Base-by-base conservation (phyloP, 2,888 invertebrate genomes). In the Eristalis arbustorum region DNA sequence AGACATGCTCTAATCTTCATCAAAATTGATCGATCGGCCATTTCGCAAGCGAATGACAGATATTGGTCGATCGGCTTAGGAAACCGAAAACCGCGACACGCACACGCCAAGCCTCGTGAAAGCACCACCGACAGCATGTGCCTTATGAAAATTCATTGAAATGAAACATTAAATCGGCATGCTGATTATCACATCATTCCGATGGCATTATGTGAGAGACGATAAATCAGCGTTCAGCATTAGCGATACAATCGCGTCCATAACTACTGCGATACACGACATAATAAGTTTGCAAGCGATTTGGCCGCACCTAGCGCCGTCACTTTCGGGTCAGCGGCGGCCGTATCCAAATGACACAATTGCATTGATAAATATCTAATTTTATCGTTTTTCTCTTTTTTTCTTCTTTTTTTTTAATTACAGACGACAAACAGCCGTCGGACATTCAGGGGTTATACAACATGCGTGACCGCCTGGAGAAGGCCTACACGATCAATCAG, bases 401-500 rank as follows among this genome's bases (percentile, higher is more conserved):
- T 56, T 56, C 13, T 64, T 40, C 28, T 11, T 64, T 11, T 67
- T 3, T 23, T 31, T 67, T 61, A 11, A 25, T 88, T 88, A 10
- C 66, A 89, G 90, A 75, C 59, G 57, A 61, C 6, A 25, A 71
- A 11, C 89, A 82, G 18, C 76, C 88, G 31, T 28, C 59, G 18
- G 67, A 71, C 31, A 67, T 88, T 18, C 88, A 89, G 37, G 88
- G 89, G 6, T 76, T 90, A 28, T 89, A 89, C 87, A 74, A 88
- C 28, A 88, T 89, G 83, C 88, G 89, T 25, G 85, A 88, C 59
- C 88, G 89, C 42, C 79, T 89, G 11, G 87, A 88, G 14, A 89
- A 89, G 37, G 89, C 89, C 1, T 90, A 88, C 37, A 90, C 89
- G 14, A 88, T 90, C 28, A 90, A 90, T 87, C 90, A 90, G 69